Evolutionary conservation across 2,888 invertebrate genomes (phyloP).

Genomic region (Syrphus vitripennis): DNA sequence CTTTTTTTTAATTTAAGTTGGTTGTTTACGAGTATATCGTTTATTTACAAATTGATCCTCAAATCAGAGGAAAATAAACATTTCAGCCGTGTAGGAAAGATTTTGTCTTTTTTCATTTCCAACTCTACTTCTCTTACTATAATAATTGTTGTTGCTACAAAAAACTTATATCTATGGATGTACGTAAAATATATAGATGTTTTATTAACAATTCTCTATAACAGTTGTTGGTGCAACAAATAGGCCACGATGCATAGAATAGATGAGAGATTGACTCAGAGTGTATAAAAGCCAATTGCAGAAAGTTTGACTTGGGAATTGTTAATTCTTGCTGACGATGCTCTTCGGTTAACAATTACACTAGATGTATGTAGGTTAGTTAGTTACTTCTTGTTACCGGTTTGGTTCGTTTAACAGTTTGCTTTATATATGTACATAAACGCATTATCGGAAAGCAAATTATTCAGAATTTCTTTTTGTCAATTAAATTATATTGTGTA

Average conservation of each 20-base stretch:
- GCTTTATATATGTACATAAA: not conserved
- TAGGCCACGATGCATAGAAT: not conserved
- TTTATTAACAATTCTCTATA: too few relatives aligned
- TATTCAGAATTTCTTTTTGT: not conserved
- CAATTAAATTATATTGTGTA: too few relatives aligned
- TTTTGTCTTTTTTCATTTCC: not conserved
- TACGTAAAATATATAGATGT: too few relatives aligned
- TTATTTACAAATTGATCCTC: too few relatives aligned
- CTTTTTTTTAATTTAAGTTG: too few relatives aligned
- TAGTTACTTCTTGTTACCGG: slow-evolving; percentile 22
- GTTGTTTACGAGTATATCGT: too few relatives aligned
- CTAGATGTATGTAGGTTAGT: slow-evolving; percentile 59
- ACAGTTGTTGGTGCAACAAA: not conserved
- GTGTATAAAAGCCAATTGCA: slow-evolving; percentile 43
- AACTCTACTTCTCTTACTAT: not conserved
- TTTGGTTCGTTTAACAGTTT: slow-evolving; percentile 34
- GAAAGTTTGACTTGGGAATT: slow-evolving; percentile 38
- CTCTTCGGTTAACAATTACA: slow-evolving; percentile 43
- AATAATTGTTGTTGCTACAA: slow-evolving; percentile 8
- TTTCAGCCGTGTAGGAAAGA: too few relatives aligned
- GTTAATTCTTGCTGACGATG: slow-evolving; percentile 6
- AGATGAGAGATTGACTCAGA: slow-evolving; percentile 19
- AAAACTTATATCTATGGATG: not conserved
- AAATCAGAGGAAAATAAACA: too few relatives aligned
- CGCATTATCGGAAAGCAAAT: not conserved